phyloP scores from a whole-genome alignment of 2,113 vertebrate genomes.

The Dolichallabes microphthalmus region DNA sequence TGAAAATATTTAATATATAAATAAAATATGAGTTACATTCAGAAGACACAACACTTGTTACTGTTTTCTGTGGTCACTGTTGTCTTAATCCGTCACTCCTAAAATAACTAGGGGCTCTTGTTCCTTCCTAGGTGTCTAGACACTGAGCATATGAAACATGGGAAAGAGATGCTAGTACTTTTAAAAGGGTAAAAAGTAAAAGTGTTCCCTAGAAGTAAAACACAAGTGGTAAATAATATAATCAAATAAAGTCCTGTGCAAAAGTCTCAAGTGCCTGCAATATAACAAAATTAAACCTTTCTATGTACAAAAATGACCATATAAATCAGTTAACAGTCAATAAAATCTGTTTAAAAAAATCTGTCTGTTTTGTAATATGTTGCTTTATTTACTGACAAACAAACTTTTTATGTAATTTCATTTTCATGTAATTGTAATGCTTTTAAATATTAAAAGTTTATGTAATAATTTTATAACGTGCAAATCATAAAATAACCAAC shows the following conservation, averaged over 20 bases:
- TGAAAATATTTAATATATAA: too few species aligned
- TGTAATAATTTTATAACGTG: background rate
- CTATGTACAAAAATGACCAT: background rate
- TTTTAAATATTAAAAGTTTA: background rate
- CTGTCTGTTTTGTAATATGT: background rate
- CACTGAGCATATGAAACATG: constrained; percentile 22
- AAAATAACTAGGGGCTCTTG: constrained; percentile 46
- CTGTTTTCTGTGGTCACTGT: constrained; percentile 31
- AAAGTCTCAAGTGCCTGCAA: background rate
- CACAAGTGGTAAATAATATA: background rate
- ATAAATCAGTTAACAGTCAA: background rate
- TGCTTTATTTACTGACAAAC: background rate
- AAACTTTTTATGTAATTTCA: background rate
- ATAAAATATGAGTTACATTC: background rate
- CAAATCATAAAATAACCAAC: background rate
- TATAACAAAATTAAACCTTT: background rate
- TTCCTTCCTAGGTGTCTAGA: constrained; percentile 40
- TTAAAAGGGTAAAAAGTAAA: background rate
- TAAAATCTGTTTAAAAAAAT: too few species aligned
- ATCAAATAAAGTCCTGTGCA: background rate
- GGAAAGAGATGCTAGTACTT: background rate
- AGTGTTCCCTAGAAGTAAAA: background rate
- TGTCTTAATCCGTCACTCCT: constrained; percentile 45
- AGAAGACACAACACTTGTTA: background rate
- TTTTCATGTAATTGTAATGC: background rate